Base-by-base conservation (phyloP, 2,888 invertebrate species). In the Frankliniella fusca region DNA sequence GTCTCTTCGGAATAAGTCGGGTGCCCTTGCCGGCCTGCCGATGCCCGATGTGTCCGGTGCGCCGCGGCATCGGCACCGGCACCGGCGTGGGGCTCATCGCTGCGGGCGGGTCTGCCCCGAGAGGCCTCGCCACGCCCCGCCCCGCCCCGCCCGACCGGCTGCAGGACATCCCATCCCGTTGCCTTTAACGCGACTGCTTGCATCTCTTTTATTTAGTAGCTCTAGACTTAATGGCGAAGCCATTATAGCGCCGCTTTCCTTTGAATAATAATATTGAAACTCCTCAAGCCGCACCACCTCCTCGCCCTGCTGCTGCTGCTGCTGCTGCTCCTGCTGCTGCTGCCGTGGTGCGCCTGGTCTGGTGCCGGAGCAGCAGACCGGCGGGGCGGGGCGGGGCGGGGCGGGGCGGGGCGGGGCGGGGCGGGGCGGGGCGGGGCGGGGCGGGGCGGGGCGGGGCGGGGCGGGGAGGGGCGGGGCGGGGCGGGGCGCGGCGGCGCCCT, bases 201-300 rank as follows among this genome's bases (percentile, higher is more conserved):
- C 70, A 23, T 23, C 70, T 76, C 70, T 76, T 54, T 76, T 76
- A 76, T 76, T 76, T 76, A 76, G 70, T 27, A 70, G 70, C 70
- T 23, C 70, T 76, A 27, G 70, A 76, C 10, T 76, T 76, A 76
- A 76, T 76, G 70, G 70, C 70, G 12, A 12, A 12, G 70, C 70
- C 70, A 76, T 76, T 76, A 76, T 76, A 76, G 70, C 70, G 70
- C 70, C n/a, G 70, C 70, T 76, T 76, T 76, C 70, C 70, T 76
- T 76, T 76, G 70, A 76, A 76, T 76, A 76, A 76, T 76, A 76
- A 76, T 23, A 76, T 76, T 23, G 70, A 27, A 7, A 61, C 61
- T 61, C 11, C 15, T n/a, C n/a, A n/a, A n/a, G n/a, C 61, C 54
- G 54, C 15, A 3, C 18, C 54, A 54, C 15, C 54, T 54, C 50